Evolutionary conservation across 2,888 invertebrate genomes (phyloP).

Genomic region (Latrodectus hesperus): DNA sequence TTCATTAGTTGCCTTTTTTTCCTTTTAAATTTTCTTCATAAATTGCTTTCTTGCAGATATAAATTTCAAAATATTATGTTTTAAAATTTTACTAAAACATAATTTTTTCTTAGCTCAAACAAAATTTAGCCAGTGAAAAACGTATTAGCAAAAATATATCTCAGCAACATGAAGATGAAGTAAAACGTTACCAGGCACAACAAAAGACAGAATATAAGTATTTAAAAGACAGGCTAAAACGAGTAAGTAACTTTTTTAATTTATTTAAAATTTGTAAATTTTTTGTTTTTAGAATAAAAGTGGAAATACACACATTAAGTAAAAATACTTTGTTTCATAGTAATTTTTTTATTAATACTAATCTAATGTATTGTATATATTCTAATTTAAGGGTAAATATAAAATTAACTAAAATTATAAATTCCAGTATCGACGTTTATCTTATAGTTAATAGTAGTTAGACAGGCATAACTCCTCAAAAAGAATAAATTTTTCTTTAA

Average conservation of each 20-base stretch:
- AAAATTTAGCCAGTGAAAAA: slow-evolving; percentile 91
- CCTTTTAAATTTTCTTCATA: no score
- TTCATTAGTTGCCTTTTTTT: no score
- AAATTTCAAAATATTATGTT: background rate
- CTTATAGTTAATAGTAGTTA: no score
- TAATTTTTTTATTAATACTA: no score
- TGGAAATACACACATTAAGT: no score
- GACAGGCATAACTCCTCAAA: no score
- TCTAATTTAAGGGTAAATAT: no score
- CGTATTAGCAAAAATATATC: slow-evolving; percentile 94
- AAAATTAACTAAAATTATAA: no score
- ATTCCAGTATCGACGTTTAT: no score
- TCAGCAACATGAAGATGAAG: slow-evolving; percentile 90
- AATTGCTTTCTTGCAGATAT: background rate
- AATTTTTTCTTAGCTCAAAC: slow-evolving; percentile 81
- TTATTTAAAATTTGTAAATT: background rate
- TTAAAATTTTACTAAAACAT: background rate
- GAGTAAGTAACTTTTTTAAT: slow-evolving; percentile 72
- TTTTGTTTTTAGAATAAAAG: background rate
- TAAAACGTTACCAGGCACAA: slow-evolving; percentile 91
- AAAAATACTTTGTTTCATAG: no score
- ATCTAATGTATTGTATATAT: no score
- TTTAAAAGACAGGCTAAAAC: slow-evolving; percentile 96
- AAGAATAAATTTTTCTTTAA: no score
- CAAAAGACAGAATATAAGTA: slow-evolving; percentile 96